Conservation (phyloP, 2,797 vertebrate genomes). For the Coccyzus lansbergi region DNA sequence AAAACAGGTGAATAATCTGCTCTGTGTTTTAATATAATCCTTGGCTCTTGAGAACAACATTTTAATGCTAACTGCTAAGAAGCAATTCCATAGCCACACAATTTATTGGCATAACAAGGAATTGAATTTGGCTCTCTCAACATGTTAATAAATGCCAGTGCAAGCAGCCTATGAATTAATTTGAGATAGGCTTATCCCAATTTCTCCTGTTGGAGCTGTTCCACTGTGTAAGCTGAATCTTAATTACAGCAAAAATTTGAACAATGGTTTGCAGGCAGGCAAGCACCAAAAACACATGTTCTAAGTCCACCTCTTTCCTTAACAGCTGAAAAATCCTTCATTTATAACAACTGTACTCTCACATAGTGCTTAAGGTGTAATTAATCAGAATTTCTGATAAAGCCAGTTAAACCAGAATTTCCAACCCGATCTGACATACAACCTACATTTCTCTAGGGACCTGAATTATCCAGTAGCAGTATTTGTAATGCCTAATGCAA, state of each 20-base stretch:
- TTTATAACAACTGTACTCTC: neutral
- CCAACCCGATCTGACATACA: neutral
- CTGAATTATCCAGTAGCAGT: neutral
- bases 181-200: neutral
- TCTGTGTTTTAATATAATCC: neutral
- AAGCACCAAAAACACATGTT: neutral
- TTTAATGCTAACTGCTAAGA: neutral
- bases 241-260: neutral
- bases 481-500: neutral
- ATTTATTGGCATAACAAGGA: neutral
- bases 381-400: neutral
- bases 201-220: neutral
- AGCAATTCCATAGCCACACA: neutral
- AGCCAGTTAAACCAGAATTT: neutral
- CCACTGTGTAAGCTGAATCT: neutral
- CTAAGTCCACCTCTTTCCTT: neutral
- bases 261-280: neutral
- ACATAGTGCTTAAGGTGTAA: neutral
- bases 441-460: neutral
- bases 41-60: neutral
- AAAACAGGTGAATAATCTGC: neutral
- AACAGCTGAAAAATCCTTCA: neutral
- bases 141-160: neutral
- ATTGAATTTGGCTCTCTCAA: neutral
- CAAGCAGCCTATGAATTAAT: neutral